Evolutionary conservation across 2,888 invertebrate genomes (phyloP), one percentile per base, ranked within the genome.

Genomic region (Drosophila phalerata): DNA sequence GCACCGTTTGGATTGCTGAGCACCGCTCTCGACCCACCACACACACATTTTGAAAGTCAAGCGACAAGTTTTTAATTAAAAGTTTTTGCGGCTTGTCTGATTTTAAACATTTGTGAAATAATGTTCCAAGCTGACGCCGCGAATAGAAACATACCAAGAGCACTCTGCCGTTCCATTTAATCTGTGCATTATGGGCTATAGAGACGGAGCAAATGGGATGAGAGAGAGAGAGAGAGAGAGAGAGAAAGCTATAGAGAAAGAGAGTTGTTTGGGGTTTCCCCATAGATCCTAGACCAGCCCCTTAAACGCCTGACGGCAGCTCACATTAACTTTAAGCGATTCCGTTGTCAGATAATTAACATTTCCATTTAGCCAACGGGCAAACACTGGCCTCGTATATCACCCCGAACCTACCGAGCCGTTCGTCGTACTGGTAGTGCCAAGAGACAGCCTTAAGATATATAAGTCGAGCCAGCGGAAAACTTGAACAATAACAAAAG

Each of bases 41-140:
- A 15, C 10, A 15, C 53, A 62, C 62, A 65, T 34, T 78, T 61
- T 58, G 66, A 60, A 71, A 75, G 77, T 76, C 68, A 61, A 61
- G 70, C 79, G 76, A 65, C 86, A 88, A 84, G 88, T 84, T 84
- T 84, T 84, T 88, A 84, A 84, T 84, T 84, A 88, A 84, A 84
- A 84, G 58, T 84, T 85, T 85, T 67, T 75, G 73, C 68, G 70
- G 76, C 72, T 82, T 79, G 73, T 79, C 71, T 72, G 74, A 83
- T 85, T 88, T 83, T 69, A 65, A 72, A 69, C 73, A 86, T 80
- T 88, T 75, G 86, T 61, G 70, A 88, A 84, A 80, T 83, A 86
- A 83, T 73, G 66, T 65, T 47, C 34, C 78, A 73, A 79, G 77
- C 72, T 72, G 75, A 68, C 56, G 69, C 52, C 55, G 56, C 40